Evolutionary conservation across 2,888 invertebrate genomes (phyloP).

Genomic region (Hypomecis atomaria): DNA sequence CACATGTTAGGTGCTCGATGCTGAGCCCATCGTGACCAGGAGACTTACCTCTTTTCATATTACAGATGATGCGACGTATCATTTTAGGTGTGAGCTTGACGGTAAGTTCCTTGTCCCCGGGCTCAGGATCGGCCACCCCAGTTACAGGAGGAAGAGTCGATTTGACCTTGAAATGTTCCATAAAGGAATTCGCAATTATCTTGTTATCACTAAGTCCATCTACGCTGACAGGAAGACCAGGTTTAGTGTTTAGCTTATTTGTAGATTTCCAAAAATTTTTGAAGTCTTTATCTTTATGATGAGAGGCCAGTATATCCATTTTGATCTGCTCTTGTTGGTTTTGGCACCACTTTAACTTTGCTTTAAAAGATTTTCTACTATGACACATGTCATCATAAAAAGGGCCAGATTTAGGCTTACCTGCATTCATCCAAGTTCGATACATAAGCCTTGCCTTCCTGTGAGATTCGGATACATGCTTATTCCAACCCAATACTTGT

Average conservation of each 20-base stretch:
- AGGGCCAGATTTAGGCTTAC: background rate
- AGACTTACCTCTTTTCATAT: background rate
- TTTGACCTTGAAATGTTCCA: background rate
- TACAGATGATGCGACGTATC: background rate
- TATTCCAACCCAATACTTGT: background rate
- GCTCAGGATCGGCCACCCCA: background rate
- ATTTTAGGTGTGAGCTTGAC: background rate
- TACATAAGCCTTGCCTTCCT: background rate
- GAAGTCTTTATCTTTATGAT: background rate
- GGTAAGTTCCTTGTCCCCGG: background rate
- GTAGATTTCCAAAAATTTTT: background rate
- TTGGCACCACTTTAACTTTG: background rate
- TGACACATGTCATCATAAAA: background rate
- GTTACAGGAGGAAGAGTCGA: background rate
- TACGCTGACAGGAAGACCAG: background rate
- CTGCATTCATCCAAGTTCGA: background rate
- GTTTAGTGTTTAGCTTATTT: background rate
- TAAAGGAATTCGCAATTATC: background rate
- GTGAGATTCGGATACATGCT: background rate
- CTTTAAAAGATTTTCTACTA: background rate
- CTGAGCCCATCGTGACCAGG: background rate
- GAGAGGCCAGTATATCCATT: background rate
- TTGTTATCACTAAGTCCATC: background rate
- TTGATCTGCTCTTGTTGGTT: background rate
- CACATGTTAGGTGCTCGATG: background rate